These are phyloP conservation scores for Ceramica pisi DNA, from an alignment of 2,888 invertebrate species.

Conservation along the genomic window DNA sequence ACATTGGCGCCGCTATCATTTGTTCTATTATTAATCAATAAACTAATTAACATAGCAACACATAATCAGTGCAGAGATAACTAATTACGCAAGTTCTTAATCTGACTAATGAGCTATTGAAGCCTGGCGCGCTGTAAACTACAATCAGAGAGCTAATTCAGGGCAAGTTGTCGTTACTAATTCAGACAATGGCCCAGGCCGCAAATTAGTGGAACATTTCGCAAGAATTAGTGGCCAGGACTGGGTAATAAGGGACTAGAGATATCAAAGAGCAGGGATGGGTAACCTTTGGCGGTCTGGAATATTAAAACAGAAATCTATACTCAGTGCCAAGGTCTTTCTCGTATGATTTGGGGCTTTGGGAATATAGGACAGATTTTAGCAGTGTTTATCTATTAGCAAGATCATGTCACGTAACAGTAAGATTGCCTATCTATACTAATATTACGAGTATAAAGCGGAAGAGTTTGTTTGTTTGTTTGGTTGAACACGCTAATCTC, in stretches of 20 bases:
- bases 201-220: constrained; percentile 71
- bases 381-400: no score
- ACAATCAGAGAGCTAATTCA: constrained; percentile 58
- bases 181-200: constrained; percentile 64
- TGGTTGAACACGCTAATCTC: no score
- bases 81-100: constrained; percentile 1
- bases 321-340: not conserved
- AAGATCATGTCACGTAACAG: no score
- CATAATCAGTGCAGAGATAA: not conserved
- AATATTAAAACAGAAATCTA: not conserved
- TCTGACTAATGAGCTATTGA: constrained; percentile 43
- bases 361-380: no score
- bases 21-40: not conserved
- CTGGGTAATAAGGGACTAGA: constrained; percentile 27
- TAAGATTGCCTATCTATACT: no score
- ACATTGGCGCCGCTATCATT: no score
- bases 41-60: no score
- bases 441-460: no score
- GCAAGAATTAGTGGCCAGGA: constrained; percentile 40
- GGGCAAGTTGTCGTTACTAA: constrained; percentile 59
- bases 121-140: constrained; percentile 24
- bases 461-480: no score
- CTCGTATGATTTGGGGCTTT: not conserved
- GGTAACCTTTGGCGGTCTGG: not conserved
- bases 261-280: not conserved